These are phyloP conservation scores for Epizoanthus fatuus DNA, from an alignment of 92 coral and sea anemone species.

Conservation along the genomic window DNA sequence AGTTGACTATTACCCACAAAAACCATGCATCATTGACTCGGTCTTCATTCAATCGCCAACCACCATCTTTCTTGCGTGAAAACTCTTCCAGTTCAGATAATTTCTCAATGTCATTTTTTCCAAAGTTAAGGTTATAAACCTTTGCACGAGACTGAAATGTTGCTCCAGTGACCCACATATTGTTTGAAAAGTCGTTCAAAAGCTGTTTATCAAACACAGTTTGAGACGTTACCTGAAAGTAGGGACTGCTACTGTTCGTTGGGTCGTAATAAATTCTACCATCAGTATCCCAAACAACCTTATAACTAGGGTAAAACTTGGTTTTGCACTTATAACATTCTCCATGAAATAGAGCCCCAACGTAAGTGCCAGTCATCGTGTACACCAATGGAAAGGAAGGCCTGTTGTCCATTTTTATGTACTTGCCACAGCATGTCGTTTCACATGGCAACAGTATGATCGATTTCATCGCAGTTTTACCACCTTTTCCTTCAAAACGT, in stretches of 20 bases:
- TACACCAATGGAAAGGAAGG: conserved; percentile 13
- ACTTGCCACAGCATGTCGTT: neutral
- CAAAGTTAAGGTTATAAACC: too few relatives aligned
- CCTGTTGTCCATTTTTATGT: conserved; percentile 13
- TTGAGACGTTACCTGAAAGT: too few relatives aligned
- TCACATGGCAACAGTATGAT: conserved; percentile 11
- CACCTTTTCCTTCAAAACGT: neutral
- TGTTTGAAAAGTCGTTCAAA: conserved; percentile 23
- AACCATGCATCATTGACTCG: conserved; percentile 47
- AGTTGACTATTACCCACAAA: conserved; percentile 40
- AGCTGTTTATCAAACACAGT: too few relatives aligned
- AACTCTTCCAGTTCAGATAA: conserved; percentile 20
- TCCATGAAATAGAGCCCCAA: conserved; percentile 18
- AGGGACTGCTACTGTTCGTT: too few relatives aligned
- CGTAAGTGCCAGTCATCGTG: neutral
- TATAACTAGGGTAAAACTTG: conserved; percentile 4
- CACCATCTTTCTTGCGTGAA: conserved; percentile 17
- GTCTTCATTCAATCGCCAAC: conserved; percentile 32
- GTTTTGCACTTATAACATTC: neutral
- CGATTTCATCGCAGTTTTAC: neutral
- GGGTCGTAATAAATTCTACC: too few relatives aligned
- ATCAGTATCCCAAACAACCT: too few relatives aligned
- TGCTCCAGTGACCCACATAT: conserved; percentile 41
- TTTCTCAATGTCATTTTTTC: too few relatives aligned
- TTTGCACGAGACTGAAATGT: neutral